phyloP scores from a whole-genome alignment of 2,888 invertebrate species.

The Cephalotes varians region DNA sequence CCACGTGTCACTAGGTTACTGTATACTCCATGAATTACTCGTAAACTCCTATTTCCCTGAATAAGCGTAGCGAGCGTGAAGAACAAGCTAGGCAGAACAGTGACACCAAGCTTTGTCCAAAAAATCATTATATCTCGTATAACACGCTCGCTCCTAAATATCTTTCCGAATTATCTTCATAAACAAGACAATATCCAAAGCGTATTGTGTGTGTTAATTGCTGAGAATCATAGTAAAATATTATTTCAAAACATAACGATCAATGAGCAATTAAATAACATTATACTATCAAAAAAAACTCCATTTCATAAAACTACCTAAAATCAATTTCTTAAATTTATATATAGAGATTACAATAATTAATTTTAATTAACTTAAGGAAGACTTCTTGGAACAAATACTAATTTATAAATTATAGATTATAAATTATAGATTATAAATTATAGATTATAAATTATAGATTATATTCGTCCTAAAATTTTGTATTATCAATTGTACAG shows the following conservation, averaged over 20 bases:
- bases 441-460: neutral
- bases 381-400: neutral
- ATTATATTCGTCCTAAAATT: neutral
- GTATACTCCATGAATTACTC: constrained; percentile 45
- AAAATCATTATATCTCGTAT: constrained; percentile 23
- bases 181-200: neutral
- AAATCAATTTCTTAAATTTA: neutral
- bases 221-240: neutral
- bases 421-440: neutral
- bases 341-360: neutral
- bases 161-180: neutral
- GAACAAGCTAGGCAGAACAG: constrained; percentile 36
- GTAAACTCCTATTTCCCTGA: constrained; percentile 51
- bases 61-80: constrained; percentile 26
- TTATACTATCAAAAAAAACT: neutral
- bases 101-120: constrained; percentile 13
- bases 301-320: neutral
- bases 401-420: neutral
- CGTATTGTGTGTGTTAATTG: neutral
- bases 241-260: neutral
- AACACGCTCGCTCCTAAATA: neutral
- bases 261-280: neutral
- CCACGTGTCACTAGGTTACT: constrained; percentile 56
- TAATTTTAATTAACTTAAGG: neutral
- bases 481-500: neutral